phyloP scores from a whole-genome alignment of 1,140 invertebrate genomes.

The Nomia melanderi region DNA sequence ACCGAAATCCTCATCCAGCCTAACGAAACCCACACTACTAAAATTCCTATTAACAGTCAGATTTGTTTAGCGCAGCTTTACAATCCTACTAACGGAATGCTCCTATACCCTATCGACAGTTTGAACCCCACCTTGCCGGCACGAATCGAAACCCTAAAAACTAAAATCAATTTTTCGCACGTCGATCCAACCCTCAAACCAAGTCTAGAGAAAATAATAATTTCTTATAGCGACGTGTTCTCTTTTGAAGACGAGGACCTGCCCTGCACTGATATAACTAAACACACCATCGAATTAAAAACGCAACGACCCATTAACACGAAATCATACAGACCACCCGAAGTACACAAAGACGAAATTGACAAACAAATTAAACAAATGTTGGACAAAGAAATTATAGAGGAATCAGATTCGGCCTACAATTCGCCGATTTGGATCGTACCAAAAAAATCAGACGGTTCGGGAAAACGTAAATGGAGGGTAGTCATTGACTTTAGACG shows the following conservation, averaged over 20 bases:
- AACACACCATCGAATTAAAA: neutral
- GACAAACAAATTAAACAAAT: slow-evolving; percentile 4
- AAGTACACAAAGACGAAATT: neutral
- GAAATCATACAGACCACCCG: slow-evolving; percentile 3
- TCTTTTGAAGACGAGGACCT: slow-evolving; percentile 3
- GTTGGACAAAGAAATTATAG: neutral
- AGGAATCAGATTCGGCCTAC: slow-evolving; percentile 6
- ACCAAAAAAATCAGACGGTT: neutral
- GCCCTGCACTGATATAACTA: neutral
- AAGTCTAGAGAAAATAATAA: slow-evolving; percentile 1
- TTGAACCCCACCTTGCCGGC: neutral
- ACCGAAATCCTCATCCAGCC: neutral
- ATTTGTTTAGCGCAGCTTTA: neutral
- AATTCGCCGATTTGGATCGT: neutral
- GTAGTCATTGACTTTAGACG: neutral
- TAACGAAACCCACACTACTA: neutral
- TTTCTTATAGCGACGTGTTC: slow-evolving; percentile 7
- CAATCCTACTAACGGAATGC: neutral
- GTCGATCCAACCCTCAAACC: neutral
- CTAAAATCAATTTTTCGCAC: neutral
- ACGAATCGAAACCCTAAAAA: neutral
- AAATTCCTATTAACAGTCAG: neutral
- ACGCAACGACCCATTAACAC: neutral
- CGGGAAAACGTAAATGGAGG: neutral
- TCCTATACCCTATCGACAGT: neutral